These are phyloP conservation scores for Phenacoccus solenopsis DNA, from an alignment of 1,140 invertebrate genomes.

Conservation along the genomic window DNA sequence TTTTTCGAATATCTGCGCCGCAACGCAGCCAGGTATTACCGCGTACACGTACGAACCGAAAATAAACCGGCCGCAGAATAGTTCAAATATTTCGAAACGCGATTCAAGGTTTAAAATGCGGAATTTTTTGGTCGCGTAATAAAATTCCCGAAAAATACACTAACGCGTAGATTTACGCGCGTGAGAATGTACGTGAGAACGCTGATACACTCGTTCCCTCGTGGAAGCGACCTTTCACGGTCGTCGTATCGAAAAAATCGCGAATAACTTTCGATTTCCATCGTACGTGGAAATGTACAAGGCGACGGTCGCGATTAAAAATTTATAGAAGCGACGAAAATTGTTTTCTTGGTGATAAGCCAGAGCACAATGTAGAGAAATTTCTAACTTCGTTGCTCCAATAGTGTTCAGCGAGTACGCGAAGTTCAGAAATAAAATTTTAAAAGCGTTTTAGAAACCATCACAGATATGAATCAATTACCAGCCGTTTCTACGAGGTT, in stretches of 20 bases:
- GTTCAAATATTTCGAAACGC: background rate
- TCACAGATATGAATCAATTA: too few relatives aligned
- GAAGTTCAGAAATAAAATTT: too few relatives aligned
- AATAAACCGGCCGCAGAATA: background rate
- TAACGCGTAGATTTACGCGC: background rate
- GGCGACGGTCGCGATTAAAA: too few relatives aligned
- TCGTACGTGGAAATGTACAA: background rate
- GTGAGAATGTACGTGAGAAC: background rate
- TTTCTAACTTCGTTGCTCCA: too few relatives aligned
- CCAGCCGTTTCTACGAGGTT: too few relatives aligned
- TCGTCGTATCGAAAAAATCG: background rate
- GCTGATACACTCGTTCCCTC: too few relatives aligned
- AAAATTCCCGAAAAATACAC: too few relatives aligned
- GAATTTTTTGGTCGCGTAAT: background rate
- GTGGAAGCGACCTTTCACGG: too few relatives aligned
- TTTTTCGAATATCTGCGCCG: background rate
- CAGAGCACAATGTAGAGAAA: too few relatives aligned
- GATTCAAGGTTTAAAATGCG: background rate
- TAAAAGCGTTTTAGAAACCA: too few relatives aligned
- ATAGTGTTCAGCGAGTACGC: too few relatives aligned
- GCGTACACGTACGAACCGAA: background rate
- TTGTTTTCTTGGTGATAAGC: background rate
- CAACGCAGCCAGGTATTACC: too few relatives aligned
- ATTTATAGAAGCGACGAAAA: background rate
- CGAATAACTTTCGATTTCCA: background rate